phyloP scores from a whole-genome alignment of 2,797 vertebrate species.

The Danio albolineatus region DNA sequence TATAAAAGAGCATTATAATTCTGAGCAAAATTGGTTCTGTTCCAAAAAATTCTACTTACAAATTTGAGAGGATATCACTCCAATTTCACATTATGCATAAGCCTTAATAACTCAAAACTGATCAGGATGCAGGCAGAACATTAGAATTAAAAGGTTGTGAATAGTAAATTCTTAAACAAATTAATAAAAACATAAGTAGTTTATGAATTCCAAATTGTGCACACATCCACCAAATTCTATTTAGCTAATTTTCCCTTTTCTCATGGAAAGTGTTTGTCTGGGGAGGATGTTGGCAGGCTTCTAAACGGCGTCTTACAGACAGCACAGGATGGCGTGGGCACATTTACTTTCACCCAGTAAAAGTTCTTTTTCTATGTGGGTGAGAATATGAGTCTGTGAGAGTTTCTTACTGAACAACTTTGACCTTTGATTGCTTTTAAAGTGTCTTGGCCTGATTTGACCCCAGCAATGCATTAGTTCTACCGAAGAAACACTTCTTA shows the following conservation, averaged over 20 bases:
- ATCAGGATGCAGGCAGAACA: too few relatives aligned
- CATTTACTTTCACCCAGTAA: neutral
- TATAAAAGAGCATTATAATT: too few relatives aligned
- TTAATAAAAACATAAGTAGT: too few relatives aligned
- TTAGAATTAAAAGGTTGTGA: too few relatives aligned
- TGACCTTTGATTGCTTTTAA: conserved; percentile 22
- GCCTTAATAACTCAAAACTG: too few relatives aligned
- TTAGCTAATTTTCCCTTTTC: too few relatives aligned
- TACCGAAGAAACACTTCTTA: neutral
- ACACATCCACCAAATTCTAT: neutral
- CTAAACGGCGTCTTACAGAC: neutral
- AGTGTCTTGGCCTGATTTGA: neutral
- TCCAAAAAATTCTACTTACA: too few relatives aligned
- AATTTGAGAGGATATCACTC: too few relatives aligned
- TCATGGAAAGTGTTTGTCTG: neutral
- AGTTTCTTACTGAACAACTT: neutral
- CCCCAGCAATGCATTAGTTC: neutral
- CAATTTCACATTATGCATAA: too few relatives aligned
- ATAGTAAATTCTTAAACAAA: too few relatives aligned
- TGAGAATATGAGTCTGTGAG: conserved; percentile 8
- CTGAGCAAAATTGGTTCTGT: too few relatives aligned
- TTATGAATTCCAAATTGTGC: neutral
- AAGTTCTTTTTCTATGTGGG: neutral
- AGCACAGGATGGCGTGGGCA: neutral
- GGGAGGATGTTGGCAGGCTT: neutral